These are phyloP conservation scores for Charadrius vociferus DNA, from an alignment of 2,113 vertebrate genomes.

Conservation along the genomic window DNA sequence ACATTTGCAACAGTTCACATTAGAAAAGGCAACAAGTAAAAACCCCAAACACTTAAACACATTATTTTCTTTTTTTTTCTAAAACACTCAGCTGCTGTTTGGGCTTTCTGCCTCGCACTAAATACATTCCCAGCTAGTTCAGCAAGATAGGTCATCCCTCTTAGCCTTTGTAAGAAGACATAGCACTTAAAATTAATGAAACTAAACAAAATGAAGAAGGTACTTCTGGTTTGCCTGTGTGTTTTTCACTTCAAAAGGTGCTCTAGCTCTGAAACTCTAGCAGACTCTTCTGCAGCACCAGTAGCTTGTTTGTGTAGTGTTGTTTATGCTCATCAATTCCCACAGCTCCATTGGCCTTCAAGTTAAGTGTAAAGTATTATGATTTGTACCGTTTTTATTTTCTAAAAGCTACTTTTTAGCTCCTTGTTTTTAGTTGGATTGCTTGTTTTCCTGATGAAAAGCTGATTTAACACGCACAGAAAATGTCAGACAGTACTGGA, in stretches of 20 bases:
- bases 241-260: not conserved
- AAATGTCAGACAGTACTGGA: not conserved
- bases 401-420: not conserved
- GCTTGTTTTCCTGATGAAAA: not conserved
- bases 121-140: not conserved
- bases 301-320: not conserved
- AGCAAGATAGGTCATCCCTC: not conserved
- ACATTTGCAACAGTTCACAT: not conserved
- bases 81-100: not conserved
- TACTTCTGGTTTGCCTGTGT: not conserved
- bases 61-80: not conserved
- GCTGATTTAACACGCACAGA: not conserved
- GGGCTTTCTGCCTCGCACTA: not conserved
- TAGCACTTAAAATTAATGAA: not conserved
- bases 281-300: not conserved
- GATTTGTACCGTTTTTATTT: not conserved
- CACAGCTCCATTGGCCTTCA: not conserved
- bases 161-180: not conserved
- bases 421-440: not conserved
- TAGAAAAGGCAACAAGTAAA: not conserved
- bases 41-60: not conserved
- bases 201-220: not conserved
- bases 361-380: not conserved
- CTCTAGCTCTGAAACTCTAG: not conserved
- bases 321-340: not conserved